Evolutionary conservation across 2,797 vertebrate species (phyloP).

Genomic region (Semaprochilodus insignis): DNA sequence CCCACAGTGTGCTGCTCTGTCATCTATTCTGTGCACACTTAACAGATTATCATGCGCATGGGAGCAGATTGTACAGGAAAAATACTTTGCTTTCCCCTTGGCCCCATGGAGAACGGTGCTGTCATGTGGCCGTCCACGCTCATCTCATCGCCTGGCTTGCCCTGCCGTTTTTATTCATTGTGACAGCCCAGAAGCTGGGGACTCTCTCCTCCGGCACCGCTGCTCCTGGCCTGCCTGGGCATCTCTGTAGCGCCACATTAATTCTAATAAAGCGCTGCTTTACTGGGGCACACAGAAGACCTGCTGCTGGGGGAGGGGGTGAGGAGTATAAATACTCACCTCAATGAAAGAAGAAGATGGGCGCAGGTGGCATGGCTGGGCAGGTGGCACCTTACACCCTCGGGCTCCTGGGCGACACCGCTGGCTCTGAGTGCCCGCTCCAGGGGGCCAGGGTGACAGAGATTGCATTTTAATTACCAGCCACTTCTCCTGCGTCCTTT

Average conservation of each 20-base stretch:
- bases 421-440: constrained; percentile 47
- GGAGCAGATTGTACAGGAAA: constrained; percentile 80
- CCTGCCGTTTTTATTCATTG: constrained; percentile 77
- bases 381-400: constrained; percentile 83
- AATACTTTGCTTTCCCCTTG: constrained; percentile 76
- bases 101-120: constrained; percentile 75
- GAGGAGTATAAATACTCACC: constrained; percentile 80
- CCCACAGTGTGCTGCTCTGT: constrained; percentile 6
- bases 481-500: constrained; percentile 79
- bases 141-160: constrained; percentile 72
- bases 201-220: constrained; percentile 82
- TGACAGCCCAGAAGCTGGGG: constrained; percentile 83
- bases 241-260: constrained; percentile 84
- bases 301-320: constrained; percentile 42
- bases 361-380: constrained; percentile 82
- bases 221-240: constrained; percentile 74
- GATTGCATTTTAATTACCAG: constrained; percentile 86
- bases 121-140: constrained; percentile 81
- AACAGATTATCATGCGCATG: constrained; percentile 75
- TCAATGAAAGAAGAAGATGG: constrained; percentile 84
- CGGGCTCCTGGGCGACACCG: constrained; percentile 68
- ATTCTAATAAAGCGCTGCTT: constrained; percentile 83
- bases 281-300: constrained; percentile 54
- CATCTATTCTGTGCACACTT: constrained; percentile 59
- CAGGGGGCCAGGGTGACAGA: constrained; percentile 69